Conservation (phyloP, 2,113 vertebrate genomes). For the Strix aluco region DNA sequence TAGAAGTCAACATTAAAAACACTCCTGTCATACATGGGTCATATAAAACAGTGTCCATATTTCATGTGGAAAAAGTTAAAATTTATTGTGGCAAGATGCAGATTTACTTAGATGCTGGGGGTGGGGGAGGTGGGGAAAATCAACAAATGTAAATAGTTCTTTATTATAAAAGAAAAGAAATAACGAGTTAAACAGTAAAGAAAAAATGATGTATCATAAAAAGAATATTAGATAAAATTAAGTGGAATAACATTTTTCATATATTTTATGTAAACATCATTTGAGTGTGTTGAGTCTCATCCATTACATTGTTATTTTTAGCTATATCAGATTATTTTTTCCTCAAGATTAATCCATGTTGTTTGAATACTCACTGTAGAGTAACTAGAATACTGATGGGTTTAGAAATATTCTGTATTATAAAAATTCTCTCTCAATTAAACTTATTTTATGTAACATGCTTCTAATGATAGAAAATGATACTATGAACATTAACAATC, state of each 20-base stretch:
- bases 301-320: neutral
- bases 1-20: neutral
- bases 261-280: neutral
- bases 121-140: too few relatives aligned
- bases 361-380: neutral
- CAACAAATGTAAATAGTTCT: neutral
- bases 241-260: neutral
- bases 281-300: neutral
- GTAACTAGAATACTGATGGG: neutral
- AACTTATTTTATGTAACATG: neutral
- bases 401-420: neutral
- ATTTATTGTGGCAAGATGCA: neutral
- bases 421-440: neutral
- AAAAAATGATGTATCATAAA: neutral
- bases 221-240: neutral
- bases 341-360: neutral
- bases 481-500: neutral
- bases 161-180: neutral
- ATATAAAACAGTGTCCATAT: neutral
- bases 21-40: neutral
- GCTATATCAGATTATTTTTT: neutral
- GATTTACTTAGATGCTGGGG: neutral
- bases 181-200: neutral
- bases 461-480: neutral
- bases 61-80: neutral